A percentile compares a stretch with the other conserved stretches of the same genome.
These are phyloP conservation scores for Crocodylus rhombifer DNA, from an alignment of 2,797 vertebrate species.

Conservation along the genomic window DNA sequence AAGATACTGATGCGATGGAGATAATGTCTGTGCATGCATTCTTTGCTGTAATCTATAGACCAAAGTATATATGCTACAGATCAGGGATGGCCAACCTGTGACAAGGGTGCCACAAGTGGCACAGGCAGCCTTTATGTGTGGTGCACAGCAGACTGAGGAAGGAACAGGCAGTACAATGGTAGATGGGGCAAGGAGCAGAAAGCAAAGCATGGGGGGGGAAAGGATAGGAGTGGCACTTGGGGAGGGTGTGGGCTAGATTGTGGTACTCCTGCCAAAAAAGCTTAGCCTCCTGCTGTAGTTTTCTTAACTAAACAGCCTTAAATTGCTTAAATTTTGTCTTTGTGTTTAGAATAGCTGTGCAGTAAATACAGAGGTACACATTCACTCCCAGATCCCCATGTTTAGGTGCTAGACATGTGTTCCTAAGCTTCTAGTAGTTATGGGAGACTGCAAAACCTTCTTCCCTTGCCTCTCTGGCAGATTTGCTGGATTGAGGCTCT, in stretches of 20 bases:
- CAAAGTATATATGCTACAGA: neutral
- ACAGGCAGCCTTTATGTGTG: no score
- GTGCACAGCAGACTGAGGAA: no score
- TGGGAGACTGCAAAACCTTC: neutral
- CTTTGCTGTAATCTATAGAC: neutral
- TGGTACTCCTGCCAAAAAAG: no score
- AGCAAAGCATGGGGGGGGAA: no score
- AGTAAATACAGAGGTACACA: neutral
- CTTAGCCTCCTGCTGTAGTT: neutral
- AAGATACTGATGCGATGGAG: neutral
- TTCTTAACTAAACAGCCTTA: neutral
- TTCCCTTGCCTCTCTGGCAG: slow-evolving; percentile 27
- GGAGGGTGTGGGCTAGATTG: no score
- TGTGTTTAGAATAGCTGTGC: neutral
- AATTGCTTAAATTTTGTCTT: neutral
- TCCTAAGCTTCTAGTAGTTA: neutral
- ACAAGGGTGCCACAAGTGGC: no score
- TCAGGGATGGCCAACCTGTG: neutral
- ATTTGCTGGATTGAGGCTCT: slow-evolving; percentile 43
- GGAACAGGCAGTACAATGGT: no score
- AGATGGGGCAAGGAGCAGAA: no score
- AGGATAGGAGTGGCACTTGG: no score
- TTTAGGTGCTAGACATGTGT: slow-evolving; percentile 19
- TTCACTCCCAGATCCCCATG: fast-evolving
- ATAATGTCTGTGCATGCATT: neutral